Percentiles rank a stretch among this genome's conserved stretches.
These are phyloP conservation scores for Crocidura indochinensis DNA, from an alignment of 2,797 vertebrate genomes.

Conservation along the genomic window DNA sequence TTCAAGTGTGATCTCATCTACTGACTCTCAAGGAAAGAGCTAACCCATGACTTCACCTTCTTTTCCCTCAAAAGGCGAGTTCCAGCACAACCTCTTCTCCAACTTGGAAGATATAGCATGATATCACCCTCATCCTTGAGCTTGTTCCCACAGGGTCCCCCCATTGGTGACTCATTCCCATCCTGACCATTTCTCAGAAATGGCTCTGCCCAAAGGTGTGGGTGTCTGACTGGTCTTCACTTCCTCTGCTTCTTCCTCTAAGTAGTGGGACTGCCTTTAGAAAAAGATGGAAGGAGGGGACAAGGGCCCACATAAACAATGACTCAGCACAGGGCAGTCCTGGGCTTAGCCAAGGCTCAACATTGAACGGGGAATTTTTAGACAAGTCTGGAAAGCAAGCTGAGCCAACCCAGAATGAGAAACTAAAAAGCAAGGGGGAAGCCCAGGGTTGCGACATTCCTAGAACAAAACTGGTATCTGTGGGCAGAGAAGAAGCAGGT, in stretches of 20 bases:
- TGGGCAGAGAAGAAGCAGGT: background rate
- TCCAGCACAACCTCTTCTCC: background rate
- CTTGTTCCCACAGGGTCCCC: background rate
- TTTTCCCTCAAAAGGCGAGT: conserved; percentile 16
- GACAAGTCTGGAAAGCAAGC: background rate
- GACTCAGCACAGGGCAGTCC: conserved; percentile 48
- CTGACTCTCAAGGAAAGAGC: background rate
- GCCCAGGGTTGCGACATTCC: conserved; percentile 67
- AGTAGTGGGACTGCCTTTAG: background rate
- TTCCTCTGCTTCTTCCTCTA: conserved; percentile 68
- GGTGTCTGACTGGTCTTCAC: conserved; percentile 25
- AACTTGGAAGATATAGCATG: background rate
- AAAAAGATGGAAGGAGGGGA: background rate
- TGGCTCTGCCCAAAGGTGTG: conserved; percentile 50
- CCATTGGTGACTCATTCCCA: conserved; percentile 56
- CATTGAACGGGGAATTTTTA: conserved; percentile 44
- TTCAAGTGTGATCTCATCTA: conserved; percentile 6
- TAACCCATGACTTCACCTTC: conserved; percentile 57
- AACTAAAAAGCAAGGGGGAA: conserved; percentile 66
- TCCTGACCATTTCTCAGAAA: conserved; percentile 7
- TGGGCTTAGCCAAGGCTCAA: background rate
- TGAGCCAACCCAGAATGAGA: conserved; percentile 43
- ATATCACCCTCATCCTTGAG: background rate
- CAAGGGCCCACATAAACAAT: background rate
- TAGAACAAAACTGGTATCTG: conserved; percentile 51